phyloP scores from a whole-genome alignment of 1,140 invertebrate genomes.

The Campoletis sonorensis region DNA sequence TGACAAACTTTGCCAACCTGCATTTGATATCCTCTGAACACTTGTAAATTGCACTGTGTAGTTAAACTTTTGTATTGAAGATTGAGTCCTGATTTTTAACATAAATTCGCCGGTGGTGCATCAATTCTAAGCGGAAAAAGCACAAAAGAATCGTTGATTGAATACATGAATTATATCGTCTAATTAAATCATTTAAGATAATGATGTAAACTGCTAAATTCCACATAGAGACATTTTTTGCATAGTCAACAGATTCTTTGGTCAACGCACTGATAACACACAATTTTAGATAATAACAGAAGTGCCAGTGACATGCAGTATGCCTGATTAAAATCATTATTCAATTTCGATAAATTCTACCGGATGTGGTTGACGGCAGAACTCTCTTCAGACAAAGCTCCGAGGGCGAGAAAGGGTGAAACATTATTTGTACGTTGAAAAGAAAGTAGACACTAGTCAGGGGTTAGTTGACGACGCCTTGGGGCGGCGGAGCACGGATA shows the following conservation, averaged over 20 bases:
- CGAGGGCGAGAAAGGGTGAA: slow-evolving; percentile 14
- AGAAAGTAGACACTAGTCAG: slow-evolving; percentile 42
- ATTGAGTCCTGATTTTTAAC: too few species aligned
- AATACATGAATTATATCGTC: too few species aligned
- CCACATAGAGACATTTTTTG: neutral
- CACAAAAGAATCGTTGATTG: too few species aligned
- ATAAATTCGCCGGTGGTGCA: too few species aligned
- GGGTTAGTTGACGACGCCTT: slow-evolving; percentile 21
- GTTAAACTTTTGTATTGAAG: too few species aligned
- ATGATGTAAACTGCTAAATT: neutral
- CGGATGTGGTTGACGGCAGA: neutral
- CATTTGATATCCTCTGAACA: too few species aligned
- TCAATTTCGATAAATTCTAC: neutral
- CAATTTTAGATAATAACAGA: neutral
- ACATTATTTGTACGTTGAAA: slow-evolving; percentile 34
- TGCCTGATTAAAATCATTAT: slow-evolving; percentile 9
- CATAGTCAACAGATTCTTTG: neutral
- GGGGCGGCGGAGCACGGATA: neutral
- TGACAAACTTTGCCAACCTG: too few species aligned
- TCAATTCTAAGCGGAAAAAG: too few species aligned
- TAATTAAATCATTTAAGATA: too few species aligned
- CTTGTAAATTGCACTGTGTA: too few species aligned
- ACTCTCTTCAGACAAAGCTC: neutral
- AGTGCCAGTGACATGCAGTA: neutral
- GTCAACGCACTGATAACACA: too few species aligned